A percentile compares a stretch with the other conserved stretches of the same genome.
These are phyloP conservation scores for Noctua janthe DNA, from an alignment of 2,888 invertebrate species.

Conservation along the genomic window DNA sequence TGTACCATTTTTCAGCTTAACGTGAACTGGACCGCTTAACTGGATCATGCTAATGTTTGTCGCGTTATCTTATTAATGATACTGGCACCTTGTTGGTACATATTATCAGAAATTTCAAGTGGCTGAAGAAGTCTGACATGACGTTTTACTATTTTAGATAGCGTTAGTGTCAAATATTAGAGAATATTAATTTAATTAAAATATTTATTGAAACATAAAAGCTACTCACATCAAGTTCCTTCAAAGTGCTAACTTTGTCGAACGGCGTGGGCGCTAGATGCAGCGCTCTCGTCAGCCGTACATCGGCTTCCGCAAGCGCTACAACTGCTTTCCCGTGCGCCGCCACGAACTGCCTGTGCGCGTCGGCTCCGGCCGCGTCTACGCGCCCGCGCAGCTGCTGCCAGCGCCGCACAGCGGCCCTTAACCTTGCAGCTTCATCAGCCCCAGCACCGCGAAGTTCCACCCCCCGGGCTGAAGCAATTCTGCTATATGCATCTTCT, in stretches of 20 bases:
- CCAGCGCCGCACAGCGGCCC: slow-evolving; percentile 92
- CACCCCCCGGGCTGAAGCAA: slow-evolving; percentile 92
- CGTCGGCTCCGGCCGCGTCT: slow-evolving; percentile 90
- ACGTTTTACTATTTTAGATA: too few species aligned
- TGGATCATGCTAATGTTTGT: background rate
- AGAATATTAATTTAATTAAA: background rate
- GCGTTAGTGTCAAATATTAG: background rate
- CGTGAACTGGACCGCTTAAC: too few species aligned
- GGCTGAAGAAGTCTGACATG: background rate
- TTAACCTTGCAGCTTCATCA: slow-evolving; percentile 92
- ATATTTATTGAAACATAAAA: background rate
- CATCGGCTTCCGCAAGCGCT: slow-evolving; percentile 93
- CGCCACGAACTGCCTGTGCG: slow-evolving; percentile 92
- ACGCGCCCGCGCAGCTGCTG: slow-evolving; percentile 91
- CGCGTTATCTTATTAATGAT: background rate
- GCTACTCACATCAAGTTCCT: slow-evolving; percentile 87
- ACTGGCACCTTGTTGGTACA: background rate
- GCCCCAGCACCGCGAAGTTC: slow-evolving; percentile 92
- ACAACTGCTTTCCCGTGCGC: slow-evolving; percentile 94
- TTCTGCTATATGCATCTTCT: slow-evolving; percentile 92
- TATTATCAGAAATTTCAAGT: background rate
- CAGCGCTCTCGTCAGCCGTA: slow-evolving; percentile 92
- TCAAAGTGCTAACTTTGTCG: slow-evolving; percentile 83
- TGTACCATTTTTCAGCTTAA: background rate
- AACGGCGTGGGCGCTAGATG: slow-evolving; percentile 89